Evolutionary conservation across 2,888 invertebrate species (phyloP).

Genomic region (Monopis laevigella): DNA sequence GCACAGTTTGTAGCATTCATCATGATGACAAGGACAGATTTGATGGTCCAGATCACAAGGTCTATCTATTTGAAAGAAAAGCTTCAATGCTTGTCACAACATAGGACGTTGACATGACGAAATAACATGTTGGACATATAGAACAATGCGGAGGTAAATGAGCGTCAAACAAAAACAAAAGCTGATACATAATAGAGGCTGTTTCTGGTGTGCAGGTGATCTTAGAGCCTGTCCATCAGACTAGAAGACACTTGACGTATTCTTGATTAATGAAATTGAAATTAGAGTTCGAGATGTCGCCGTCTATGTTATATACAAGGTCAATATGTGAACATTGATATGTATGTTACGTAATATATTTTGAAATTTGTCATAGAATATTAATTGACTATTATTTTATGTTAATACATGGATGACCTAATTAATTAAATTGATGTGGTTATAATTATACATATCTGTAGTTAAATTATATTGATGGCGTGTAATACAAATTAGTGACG

Average conservation of each 20-base stretch:
- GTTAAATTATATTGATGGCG: constrained; percentile 2
- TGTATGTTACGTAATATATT: neutral
- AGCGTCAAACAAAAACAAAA: constrained; percentile 49
- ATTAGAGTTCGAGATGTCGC: constrained; percentile 1
- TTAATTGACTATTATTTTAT: neutral
- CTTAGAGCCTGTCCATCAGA: constrained; percentile 38
- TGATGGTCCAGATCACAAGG: constrained; percentile 27
- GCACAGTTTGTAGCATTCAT: neutral
- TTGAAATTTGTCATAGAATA: neutral
- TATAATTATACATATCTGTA: constrained; percentile 1
- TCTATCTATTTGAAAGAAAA: constrained; percentile 29
- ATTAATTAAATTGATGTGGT: neutral
- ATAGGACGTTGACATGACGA: constrained; percentile 49
- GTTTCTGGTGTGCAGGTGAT: constrained; percentile 43
- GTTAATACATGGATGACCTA: neutral
- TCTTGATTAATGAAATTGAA: constrained; percentile 45
- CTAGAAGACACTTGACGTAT: constrained; percentile 26
- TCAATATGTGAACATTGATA: neutral
- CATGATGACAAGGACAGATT: constrained; percentile 7
- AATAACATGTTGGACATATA: constrained; percentile 41
- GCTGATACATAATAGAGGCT: constrained; percentile 36
- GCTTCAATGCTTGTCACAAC: constrained; percentile 44
- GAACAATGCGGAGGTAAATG: constrained; percentile 44
- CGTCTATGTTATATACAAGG: neutral
- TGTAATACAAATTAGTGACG: neutral